Percentiles rank a stretch among this genome's conserved stretches.
phyloP scores from a whole-genome alignment of 2,888 invertebrate species.

The Diarsia mendica region DNA sequence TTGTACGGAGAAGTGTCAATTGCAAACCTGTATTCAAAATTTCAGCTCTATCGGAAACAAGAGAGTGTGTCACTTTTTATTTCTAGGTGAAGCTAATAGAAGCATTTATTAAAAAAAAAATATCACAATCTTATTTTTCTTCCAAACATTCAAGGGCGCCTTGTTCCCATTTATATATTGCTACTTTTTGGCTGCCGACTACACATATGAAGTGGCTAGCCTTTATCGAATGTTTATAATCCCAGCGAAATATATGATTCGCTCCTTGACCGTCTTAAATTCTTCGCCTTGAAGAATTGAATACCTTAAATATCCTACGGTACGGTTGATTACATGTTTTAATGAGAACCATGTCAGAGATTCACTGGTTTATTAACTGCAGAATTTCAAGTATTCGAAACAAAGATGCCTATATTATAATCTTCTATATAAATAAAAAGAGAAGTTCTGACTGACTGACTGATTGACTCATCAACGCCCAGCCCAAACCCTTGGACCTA shows the following conservation, averaged over 20 bases:
- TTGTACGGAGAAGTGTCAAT: neutral
- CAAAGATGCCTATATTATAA: neutral
- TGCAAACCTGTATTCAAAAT: neutral
- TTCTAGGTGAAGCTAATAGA: too few species aligned
- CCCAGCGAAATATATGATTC: conserved; percentile 44
- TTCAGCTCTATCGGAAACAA: neutral
- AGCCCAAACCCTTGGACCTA: too few species aligned
- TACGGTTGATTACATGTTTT: conserved; percentile 3
- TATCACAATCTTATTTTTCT: neutral
- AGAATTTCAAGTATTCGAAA: neutral
- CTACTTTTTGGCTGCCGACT: conserved; percentile 22
- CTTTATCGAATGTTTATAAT: conserved; percentile 51
- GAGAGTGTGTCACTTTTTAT: too few species aligned
- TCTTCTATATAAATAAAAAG: too few species aligned
- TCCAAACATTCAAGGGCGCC: conserved; percentile 27
- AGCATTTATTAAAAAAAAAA: too few species aligned
- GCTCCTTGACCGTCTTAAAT: conserved; percentile 58
- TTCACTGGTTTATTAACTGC: neutral
- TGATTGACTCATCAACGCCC: too few species aligned
- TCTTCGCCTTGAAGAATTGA: conserved; percentile 32
- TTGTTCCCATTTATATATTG: conserved; percentile 39
- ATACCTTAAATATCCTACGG: conserved; percentile 3
- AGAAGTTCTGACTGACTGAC: too few species aligned
- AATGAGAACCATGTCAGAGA: neutral
- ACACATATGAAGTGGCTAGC: conserved; percentile 45